Evolutionary conservation across 2,113 vertebrate genomes (phyloP).

Genomic region (Vulpes ferrilata): DNA sequence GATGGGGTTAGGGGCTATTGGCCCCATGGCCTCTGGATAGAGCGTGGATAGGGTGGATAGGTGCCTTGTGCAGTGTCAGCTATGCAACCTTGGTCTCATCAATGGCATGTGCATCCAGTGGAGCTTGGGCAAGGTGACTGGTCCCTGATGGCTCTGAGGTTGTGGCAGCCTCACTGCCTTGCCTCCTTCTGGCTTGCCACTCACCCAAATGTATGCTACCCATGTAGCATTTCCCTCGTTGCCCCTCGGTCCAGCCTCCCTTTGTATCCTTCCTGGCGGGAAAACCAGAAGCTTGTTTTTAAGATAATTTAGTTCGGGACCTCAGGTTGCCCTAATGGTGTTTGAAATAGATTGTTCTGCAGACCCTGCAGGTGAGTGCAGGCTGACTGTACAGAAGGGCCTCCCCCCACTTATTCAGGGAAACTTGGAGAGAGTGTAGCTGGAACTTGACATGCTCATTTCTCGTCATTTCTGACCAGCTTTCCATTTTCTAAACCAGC

Average conservation of each 20-base stretch:
- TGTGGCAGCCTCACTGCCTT: not conserved
- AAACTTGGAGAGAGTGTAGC: not conserved
- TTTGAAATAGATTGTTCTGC: constrained; percentile 71
- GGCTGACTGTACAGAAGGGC: constrained; percentile 19
- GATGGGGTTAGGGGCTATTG: not conserved
- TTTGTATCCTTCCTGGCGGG: constrained; percentile 62
- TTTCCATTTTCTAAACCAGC: constrained; percentile 5
- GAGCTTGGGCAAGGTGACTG: not conserved
- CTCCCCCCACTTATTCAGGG: not conserved
- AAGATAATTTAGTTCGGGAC: constrained; percentile 75
- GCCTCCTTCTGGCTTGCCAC: constrained; percentile 54
- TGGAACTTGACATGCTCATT: constrained; percentile 46
- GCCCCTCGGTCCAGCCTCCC: not conserved
- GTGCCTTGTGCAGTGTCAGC: not conserved
- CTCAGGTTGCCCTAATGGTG: constrained; percentile 54
- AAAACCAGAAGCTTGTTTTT: constrained; percentile 75
- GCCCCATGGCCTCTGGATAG: not conserved
- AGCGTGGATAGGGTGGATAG: not conserved
- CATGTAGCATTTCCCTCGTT: not conserved
- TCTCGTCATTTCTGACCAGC: constrained; percentile 39
- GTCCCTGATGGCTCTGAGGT: not conserved
- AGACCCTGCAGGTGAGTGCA: constrained; percentile 38
- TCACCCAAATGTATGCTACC: not conserved
- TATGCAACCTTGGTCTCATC: not conserved
- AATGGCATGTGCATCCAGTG: not conserved